Evolutionary conservation across 2,797 vertebrate species (phyloP), one percentile per base, ranked within the genome.

Genomic region (Sebastiscus albofasciatus): DNA sequence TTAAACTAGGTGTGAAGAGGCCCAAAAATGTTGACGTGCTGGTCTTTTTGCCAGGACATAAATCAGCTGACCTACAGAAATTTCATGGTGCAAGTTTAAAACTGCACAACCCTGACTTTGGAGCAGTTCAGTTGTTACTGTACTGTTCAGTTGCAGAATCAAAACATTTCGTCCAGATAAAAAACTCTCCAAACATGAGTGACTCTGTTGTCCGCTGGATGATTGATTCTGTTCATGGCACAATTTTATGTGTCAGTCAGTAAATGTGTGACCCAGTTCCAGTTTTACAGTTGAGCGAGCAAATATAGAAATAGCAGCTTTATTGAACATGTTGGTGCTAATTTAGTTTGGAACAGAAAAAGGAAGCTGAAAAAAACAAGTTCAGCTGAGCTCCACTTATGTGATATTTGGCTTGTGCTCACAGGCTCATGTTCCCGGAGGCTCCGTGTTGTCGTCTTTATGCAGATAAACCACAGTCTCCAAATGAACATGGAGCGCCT

Each of bases 191-290:
- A 67, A 64, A 60, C 16, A 72, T 46, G 42, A 46, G 42, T 22
- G 34, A 61, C 20, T 54, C 14, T 18, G 31, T 39, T 52, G 8
- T 52, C 27, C 62, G 2, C 26, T 49, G 79, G 39, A 56, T 77
- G 27, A 78, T 66, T 42, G 75, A 79, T 81, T 81, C 55, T 65
- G n/a, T 62, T 79, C 31, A 8, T 11, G 42, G 67, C 5, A 5
- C 36, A 62, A 6, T 58, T 76, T 70, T 56, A 52, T 29, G 55
- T 73, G 29, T 73, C 67, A 54, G 31, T 22, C 72, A 12, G 55
- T 76, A 67, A 83, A 82, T 42, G 73, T 79, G 58, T 86, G 56
- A 81, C 76, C 72, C 60, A 79, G 18, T 82, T 87, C 55, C 67
- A 59, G 36, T 66, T 73, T 81, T 39, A 72, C 54, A 75, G 77